phyloP scores from a whole-genome alignment of 2,888 invertebrate species.

The Hypolimnas misippus region DNA sequence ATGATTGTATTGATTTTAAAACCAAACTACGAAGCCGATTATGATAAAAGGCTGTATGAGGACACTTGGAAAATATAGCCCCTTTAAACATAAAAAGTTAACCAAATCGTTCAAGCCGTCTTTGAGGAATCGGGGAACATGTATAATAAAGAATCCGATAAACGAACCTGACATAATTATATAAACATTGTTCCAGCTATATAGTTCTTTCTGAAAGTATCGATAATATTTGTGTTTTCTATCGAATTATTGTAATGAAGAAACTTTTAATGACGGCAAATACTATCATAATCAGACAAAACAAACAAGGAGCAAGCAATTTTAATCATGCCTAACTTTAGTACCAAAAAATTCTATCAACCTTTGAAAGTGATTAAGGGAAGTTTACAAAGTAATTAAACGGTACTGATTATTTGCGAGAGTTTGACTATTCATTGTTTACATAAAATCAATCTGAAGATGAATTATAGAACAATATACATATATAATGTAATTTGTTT shows the following conservation, averaged over 20 bases:
- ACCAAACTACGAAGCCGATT: no score
- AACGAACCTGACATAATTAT: no score
- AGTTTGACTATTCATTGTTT: conserved; percentile 8
- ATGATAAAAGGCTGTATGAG: no score
- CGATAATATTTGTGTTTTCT: no score
- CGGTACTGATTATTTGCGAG: conserved; percentile 3
- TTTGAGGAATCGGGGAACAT: no score
- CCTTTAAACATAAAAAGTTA: no score
- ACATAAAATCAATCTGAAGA: conserved; percentile 1
- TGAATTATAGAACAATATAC: conserved; percentile 1
- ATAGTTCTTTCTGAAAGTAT: not conserved
- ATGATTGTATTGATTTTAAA: no score
- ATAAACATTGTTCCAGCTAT: no score
- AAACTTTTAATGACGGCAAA: not conserved
- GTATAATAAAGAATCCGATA: no score
- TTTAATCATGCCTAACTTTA: conserved; percentile 2
- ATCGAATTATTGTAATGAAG: no score
- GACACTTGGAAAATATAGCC: no score
- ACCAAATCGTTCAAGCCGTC: no score
- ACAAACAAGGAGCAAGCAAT: not conserved
- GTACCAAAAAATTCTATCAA: conserved; percentile 1
- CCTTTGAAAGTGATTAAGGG: not conserved
- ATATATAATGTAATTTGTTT: conserved; percentile 21
- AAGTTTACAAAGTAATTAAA: conserved; percentile 16
- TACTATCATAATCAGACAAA: not conserved